phyloP scores from a whole-genome alignment of 2,888 invertebrate species.

The Nomada flava region DNA sequence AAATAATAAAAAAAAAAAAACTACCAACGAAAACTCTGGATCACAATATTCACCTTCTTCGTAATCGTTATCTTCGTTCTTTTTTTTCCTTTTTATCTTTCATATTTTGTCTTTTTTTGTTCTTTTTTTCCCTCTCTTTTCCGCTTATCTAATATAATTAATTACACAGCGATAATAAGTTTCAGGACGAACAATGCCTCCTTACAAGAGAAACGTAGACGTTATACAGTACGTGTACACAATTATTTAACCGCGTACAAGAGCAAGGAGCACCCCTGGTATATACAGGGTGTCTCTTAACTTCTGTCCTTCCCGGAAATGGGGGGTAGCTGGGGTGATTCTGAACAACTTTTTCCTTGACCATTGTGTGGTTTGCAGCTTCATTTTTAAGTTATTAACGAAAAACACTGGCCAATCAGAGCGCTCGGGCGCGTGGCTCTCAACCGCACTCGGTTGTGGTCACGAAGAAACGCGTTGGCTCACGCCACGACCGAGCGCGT shows the following conservation, averaged over 20 bases:
- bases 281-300: too few species aligned
- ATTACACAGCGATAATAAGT: slow-evolving; percentile 48
- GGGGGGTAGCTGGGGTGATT: too few species aligned
- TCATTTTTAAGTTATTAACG: too few species aligned
- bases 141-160: slow-evolving; percentile 21
- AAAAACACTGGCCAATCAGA: too few species aligned
- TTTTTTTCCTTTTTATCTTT: background rate
- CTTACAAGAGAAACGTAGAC: slow-evolving; percentile 36
- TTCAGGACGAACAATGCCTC: slow-evolving; percentile 35
- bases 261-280: slow-evolving; percentile 38
- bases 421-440: too few species aligned
- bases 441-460: too few species aligned
- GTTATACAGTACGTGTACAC: slow-evolving; percentile 29
- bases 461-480: too few species aligned
- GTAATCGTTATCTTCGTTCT: background rate
- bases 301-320: too few species aligned
- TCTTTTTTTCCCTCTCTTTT: background rate
- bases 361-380: too few species aligned
- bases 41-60: slow-evolving; percentile 16
- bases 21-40: slow-evolving; percentile 33
- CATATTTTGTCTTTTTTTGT: background rate
- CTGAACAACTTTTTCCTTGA: too few species aligned
- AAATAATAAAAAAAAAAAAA: too few species aligned
- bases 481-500: too few species aligned
- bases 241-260: slow-evolving; percentile 28